Conservation (phyloP, 53 echinoderm and acorn worm species). For the Holothuria scabra region DNA sequence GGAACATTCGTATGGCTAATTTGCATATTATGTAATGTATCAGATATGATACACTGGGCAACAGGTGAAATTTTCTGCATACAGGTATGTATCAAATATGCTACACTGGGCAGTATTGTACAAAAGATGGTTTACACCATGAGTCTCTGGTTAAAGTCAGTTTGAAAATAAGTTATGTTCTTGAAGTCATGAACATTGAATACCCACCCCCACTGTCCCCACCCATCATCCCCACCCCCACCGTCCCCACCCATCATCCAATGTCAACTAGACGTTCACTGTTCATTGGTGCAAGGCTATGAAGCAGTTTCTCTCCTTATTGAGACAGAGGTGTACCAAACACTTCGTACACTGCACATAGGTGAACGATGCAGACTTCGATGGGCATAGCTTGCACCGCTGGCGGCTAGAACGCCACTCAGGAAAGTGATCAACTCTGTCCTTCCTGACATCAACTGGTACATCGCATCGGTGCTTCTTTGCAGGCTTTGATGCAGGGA, state of each 20-base stretch:
- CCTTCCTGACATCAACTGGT: constrained; percentile 41
- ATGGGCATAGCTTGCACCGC: constrained; percentile 43
- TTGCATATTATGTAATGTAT: too few species aligned
- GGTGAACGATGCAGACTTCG: not conserved
- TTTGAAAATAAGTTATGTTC: too few species aligned
- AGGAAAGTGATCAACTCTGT: constrained; percentile 53
- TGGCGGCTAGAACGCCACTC: constrained; percentile 39
- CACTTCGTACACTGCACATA: constrained; percentile 37
- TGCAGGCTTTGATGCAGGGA: not conserved
- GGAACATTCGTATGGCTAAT: too few species aligned
- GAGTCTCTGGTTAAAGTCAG: too few species aligned
- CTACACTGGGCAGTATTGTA: constrained; percentile 13
- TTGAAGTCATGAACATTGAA: too few species aligned
- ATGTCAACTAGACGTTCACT: not conserved
- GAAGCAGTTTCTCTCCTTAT: constrained; percentile 52
- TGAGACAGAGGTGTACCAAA: constrained; percentile 49
- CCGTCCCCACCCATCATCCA: too few species aligned
- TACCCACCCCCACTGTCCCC: too few species aligned
- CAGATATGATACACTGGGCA: too few species aligned
- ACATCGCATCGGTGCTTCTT: not conserved
- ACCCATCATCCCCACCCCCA: too few species aligned
- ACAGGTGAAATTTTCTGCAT: too few species aligned
- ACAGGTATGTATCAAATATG: constrained; percentile 25
- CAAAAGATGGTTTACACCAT: too few species aligned
- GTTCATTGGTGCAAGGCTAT: not conserved